Conservation (phyloP, 2,797 vertebrate genomes). For the Pseudopleuronectes americanus region DNA sequence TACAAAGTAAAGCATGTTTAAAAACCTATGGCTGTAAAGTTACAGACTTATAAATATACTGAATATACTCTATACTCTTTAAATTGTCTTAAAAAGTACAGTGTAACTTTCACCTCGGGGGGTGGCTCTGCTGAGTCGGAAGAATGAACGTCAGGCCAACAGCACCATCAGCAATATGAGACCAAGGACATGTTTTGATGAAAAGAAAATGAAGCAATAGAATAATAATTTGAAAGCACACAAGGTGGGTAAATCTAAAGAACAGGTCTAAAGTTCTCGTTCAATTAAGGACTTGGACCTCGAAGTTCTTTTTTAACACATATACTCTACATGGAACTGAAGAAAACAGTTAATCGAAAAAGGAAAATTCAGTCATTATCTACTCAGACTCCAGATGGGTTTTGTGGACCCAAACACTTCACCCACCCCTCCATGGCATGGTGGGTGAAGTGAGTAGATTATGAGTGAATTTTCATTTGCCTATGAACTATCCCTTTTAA, state of each 20-base stretch:
- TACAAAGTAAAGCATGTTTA: constrained; percentile 28
- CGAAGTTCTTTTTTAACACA: neutral
- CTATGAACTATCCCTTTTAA: no score
- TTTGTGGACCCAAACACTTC: no score
- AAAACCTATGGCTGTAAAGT: constrained; percentile 36
- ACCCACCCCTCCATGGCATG: no score
- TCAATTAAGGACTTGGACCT: constrained; percentile 10
- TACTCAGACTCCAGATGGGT: no score
- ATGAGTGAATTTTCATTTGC: no score
- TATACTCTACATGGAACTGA: neutral
- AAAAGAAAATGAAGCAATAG: constrained; percentile 55
- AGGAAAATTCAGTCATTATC: no score
- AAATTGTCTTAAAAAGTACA: constrained; percentile 47
- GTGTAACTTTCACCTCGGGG: constrained; percentile 49
- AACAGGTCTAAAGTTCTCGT: constrained; percentile 2
- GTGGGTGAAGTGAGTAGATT: no score
- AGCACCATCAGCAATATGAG: constrained; percentile 59
- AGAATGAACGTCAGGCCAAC: constrained; percentile 34
- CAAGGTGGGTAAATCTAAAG: constrained; percentile 10
- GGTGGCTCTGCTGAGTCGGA: constrained; percentile 58
- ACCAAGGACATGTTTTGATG: constrained; percentile 63
- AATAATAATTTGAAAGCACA: constrained; percentile 52
- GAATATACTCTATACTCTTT: neutral
- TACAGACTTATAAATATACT: constrained; percentile 35
- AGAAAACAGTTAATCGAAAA: no score